Percentiles rank a stretch among this genome's conserved stretches.
Evolutionary conservation across 2,888 invertebrate genomes (phyloP).

Genomic region (Euplagia quadripunctaria): DNA sequence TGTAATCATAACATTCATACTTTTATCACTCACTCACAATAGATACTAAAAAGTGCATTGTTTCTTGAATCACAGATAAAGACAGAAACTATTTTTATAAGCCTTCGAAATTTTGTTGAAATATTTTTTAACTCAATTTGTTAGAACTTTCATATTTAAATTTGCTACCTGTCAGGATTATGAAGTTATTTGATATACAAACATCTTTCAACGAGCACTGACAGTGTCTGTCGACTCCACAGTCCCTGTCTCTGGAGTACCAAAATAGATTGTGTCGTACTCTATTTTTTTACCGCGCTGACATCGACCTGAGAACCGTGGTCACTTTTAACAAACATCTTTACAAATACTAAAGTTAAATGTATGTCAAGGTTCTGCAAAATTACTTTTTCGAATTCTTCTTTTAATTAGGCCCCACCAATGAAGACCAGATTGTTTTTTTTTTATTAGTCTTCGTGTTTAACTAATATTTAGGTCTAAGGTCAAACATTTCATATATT

Average conservation of each 20-base stretch:
- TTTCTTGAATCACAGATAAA: neutral
- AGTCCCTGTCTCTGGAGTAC: conserved; percentile 49
- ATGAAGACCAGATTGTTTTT: conserved; percentile 10
- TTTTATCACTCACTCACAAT: neutral
- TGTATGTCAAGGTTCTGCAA: conserved; percentile 73
- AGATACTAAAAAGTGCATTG: neutral
- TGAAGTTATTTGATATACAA: conserved; percentile 21
- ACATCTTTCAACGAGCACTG: conserved; percentile 30
- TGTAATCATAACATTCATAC: neutral
- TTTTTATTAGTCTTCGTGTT: neutral
- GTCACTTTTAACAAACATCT: conserved; percentile 62
- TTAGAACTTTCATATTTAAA: neutral
- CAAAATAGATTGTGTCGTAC: conserved; percentile 65
- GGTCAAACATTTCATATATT: neutral
- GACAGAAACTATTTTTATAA: neutral
- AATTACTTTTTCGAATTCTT: conserved; percentile 40
- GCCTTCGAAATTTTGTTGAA: neutral
- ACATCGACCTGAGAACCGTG: conserved; percentile 68
- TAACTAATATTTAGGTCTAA: conserved; percentile 38
- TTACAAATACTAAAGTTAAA: conserved; percentile 64
- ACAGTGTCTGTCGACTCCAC: conserved; percentile 52
- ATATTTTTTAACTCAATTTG: neutral
- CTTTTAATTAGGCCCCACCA: conserved; percentile 39
- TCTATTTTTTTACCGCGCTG: conserved; percentile 66
- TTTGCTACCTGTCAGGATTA: neutral